Evolutionary conservation across 2,888 invertebrate genomes (phyloP), one percentile per base, ranked within the genome.

Genomic region (Drosophila peninsularis): DNA sequence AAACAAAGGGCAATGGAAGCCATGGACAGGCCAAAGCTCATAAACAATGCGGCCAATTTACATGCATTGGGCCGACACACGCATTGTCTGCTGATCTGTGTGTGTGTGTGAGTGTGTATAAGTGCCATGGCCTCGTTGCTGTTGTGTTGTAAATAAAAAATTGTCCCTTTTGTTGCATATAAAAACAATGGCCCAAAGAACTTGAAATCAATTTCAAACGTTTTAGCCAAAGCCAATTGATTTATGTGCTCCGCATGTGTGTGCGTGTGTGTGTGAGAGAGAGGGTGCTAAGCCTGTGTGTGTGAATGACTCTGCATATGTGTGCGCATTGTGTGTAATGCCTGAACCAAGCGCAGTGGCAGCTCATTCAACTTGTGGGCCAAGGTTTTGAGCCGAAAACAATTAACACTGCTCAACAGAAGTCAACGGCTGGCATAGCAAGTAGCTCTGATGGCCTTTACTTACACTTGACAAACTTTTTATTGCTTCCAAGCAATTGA

Each of bases 401-500:
- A 82, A 82, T 82, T 82, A 82, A 82, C 74, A 76, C 69, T 71
- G 76, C 62, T 74, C 76, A 62, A 64, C 68, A 82, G 76, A 76
- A 78, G 85, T 76, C 74, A 81, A 62, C 67, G 68, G 61, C 62
- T 36, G 57, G 57, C 37, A 39, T 55, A 44, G 55, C 10, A 55
- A 56, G 41, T 34, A 41, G 39, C 41, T 36, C 54, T 41, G 27
- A n/a, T 32, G 41, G 47, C 39, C 42, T 58, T 74, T 72, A 70
- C 79, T 78, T 80, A 87, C 90, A 83, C 85, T 87, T 90, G 89
- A 88, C 80, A 74, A 87, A 85, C 63, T 87, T 88, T 90, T 90
- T 90, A 89, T 88, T 80, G 85, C 76, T 89, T 89, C 87, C 90
- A 82, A 87, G 78, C 89, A 84, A 89, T 89, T 89, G 80, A 17